phyloP scores from a whole-genome alignment of 2,888 invertebrate genomes.

The Eudemis profundana region DNA sequence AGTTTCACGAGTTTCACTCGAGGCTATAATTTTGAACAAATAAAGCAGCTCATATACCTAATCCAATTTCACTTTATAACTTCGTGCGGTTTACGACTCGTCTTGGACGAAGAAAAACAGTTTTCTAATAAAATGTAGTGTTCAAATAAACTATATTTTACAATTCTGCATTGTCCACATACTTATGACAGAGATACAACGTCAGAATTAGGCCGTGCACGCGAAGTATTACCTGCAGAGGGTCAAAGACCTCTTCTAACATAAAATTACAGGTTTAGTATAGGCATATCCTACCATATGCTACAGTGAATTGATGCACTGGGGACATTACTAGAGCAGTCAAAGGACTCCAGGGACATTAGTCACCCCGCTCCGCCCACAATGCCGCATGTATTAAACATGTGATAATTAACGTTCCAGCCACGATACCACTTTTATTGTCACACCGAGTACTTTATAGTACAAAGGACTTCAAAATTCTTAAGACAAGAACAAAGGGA shows the following conservation, averaged over 20 bases:
- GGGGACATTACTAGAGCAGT: slow-evolving; percentile 15
- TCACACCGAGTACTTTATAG: neutral
- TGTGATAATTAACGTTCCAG: slow-evolving; percentile 26
- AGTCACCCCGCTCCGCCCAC: slow-evolving; percentile 30
- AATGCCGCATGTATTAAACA: slow-evolving; percentile 24
- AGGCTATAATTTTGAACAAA: slow-evolving; percentile 17
- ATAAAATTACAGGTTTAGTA: neutral
- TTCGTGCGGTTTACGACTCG: neutral
- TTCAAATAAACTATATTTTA: neutral
- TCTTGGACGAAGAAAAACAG: neutral
- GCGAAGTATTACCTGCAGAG: no score
- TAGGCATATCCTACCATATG: slow-evolving; percentile 1
- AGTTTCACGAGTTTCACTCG: slow-evolving; percentile 27
- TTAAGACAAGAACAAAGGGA: slow-evolving; percentile 20
- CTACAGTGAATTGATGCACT: slow-evolving; percentile 8
- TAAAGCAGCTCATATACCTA: slow-evolving; percentile 5
- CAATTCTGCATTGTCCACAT: no score
- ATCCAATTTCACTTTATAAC: neutral
- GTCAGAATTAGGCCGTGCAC: slow-evolving; percentile 1
- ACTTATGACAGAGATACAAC: no score
- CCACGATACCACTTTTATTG: slow-evolving; percentile 13
- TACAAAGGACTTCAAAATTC: slow-evolving; percentile 3
- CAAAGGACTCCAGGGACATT: slow-evolving; percentile 15
- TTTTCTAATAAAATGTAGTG: no score
- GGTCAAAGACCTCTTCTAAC: slow-evolving; percentile 5